A percentile compares a stretch with the other conserved stretches of the same genome.
Conservation (phyloP, 2,113 vertebrate species). For the Mohoua ochrocephala region DNA sequence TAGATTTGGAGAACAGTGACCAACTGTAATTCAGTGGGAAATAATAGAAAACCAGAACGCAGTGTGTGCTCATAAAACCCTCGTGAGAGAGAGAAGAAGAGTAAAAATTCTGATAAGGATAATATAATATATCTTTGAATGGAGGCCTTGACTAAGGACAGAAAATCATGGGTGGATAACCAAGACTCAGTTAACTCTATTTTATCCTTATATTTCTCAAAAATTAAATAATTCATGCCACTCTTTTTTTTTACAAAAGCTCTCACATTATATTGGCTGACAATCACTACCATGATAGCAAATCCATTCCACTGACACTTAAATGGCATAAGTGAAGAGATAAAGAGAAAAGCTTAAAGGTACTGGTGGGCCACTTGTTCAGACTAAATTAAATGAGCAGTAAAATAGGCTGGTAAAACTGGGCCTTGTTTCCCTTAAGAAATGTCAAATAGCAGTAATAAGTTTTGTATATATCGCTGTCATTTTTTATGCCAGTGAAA, state of each 20-base stretch:
- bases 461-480: not conserved
- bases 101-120: not conserved
- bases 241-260: not conserved
- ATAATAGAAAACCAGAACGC: not conserved
- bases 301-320: not conserved
- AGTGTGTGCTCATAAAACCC: not conserved
- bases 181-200: not conserved
- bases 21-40: not conserved
- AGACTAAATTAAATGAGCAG: not conserved
- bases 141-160: not conserved
- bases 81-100: not conserved
- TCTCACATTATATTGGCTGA: not conserved
- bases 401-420: not conserved
- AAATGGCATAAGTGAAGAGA: not conserved
- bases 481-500: not conserved
- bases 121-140: not conserved
- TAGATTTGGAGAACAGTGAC: not conserved
- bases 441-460: not conserved
- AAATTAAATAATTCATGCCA: constrained; percentile 12
- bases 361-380: not conserved
- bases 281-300: not conserved
- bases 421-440: not conserved
- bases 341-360: not conserved
- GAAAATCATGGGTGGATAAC: not conserved
- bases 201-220: not conserved